Conservation (phyloP, 2,113 vertebrate species). For the Periophthalmodon schlosseri region DNA sequence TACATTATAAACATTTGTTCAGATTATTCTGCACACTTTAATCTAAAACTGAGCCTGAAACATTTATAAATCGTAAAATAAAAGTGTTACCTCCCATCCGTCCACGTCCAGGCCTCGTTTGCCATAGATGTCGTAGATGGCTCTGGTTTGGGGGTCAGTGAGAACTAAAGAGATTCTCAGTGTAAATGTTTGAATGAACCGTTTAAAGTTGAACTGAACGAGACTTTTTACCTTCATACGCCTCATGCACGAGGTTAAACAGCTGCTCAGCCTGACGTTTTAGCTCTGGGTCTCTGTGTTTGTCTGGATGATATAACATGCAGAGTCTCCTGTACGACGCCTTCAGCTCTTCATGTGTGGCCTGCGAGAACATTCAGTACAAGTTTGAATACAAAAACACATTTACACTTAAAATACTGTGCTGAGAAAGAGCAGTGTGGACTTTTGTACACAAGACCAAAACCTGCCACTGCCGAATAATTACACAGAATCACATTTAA, state of each 20-base stretch:
- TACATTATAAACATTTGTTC: too few species aligned
- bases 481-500: neutral
- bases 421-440: neutral
- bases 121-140: conserved; percentile 98
- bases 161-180: conserved; percentile 80
- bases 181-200: neutral
- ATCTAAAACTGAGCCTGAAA: too few species aligned
- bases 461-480: neutral
- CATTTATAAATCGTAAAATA: too few species aligned
- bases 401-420: neutral
- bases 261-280: conserved; percentile 91
- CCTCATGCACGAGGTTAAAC: conserved; percentile 95
- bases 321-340: conserved; percentile 93
- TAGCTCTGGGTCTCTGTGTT: conserved; percentile 95
- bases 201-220: neutral
- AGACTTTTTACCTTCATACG: conserved; percentile 88
- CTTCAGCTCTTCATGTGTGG: conserved; percentile 94
- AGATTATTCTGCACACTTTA: too few species aligned
- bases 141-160: conserved; percentile 93
- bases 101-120: conserved; percentile 97
- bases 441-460: neutral
- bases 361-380: conserved; percentile 69
- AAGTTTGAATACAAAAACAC: neutral
- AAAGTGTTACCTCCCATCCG: conserved; percentile 90
- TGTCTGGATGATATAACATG: conserved; percentile 98